Evolutionary conservation across 1,140 invertebrate genomes (phyloP), one percentile per base, ranked within the genome.

Genomic region (Varroa destructor): DNA sequence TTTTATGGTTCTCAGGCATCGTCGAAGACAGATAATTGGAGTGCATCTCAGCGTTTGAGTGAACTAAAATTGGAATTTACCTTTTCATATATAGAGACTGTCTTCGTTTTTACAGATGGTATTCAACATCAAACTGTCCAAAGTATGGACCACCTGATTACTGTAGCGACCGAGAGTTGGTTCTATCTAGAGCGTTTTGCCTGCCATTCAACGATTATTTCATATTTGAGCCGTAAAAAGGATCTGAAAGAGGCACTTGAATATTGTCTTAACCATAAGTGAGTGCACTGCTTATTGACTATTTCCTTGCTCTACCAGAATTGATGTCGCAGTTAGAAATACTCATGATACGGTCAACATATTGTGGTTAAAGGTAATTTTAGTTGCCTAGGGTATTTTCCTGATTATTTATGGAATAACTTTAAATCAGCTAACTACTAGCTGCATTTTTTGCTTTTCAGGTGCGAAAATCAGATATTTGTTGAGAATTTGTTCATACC

Each of bases 401-500:
- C 25, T 25, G 25, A 25, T 25, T 25, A 25, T 25, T 25, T 25
- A 25, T 25, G 25, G 25, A 25, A 25, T 25, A 25, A 25, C 25
- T 25, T 25, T 25, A 25, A 25, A 25, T 25, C 25, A 25, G 25
- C 25, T 25, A 25, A 25, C 25, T 25, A 25, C 40, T 51, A 6
- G 5, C 40, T 56, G 55, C 6, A 2, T 56, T 58, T 12, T 58
- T 56, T 3, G n/a, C 55, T 43, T 40, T 56, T 3, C 55, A 56
- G 55, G 37, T 55, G 71, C 56, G 71, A 72, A 55, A 72, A 67
- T 57, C 75, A 81, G 43, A 77, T 81, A 10, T 82, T 81, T 77
- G 74, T 82, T 8, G 78, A 80, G 71, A 76, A 77, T 0, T 56
- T 82, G 2, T 75, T 82, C 54, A 74, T 78, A 10, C 80, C 80